A percentile compares a stretch with the other conserved stretches of the same genome.
phyloP scores from a whole-genome alignment of 2,888 invertebrate species.

The Eudemis profundana region DNA sequence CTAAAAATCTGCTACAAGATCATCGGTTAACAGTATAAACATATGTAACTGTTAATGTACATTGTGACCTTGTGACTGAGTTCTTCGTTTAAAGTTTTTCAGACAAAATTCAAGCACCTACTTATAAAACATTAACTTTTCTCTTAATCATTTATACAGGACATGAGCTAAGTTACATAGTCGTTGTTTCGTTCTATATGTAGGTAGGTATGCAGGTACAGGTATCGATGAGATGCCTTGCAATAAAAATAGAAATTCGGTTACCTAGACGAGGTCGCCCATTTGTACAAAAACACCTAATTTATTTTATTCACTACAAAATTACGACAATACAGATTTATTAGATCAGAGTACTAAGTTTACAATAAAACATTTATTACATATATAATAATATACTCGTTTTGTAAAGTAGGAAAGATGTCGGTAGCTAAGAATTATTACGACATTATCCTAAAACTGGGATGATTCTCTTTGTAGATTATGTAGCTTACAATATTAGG shows the following conservation, averaged over 20 bases:
- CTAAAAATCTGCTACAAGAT: too few relatives aligned
- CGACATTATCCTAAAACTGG: slow-evolving; percentile 73
- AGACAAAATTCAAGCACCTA: slow-evolving; percentile 53
- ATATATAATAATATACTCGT: slow-evolving; percentile 69
- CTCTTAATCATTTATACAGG: slow-evolving; percentile 29
- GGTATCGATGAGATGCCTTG: slow-evolving; percentile 57
- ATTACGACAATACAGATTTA: slow-evolving; percentile 80
- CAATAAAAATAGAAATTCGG: slow-evolving; percentile 81
- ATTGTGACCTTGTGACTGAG: not conserved
- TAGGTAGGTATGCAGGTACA: slow-evolving; percentile 45
- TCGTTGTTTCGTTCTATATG: slow-evolving; percentile 38
- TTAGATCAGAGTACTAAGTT: slow-evolving; percentile 79
- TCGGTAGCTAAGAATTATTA: slow-evolving; percentile 76
- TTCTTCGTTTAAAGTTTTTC: slow-evolving; percentile 54
- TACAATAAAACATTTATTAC: slow-evolving; percentile 83
- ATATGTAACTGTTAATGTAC: not conserved
- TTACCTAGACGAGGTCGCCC: slow-evolving; percentile 83
- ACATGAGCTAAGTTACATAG: slow-evolving; percentile 29
- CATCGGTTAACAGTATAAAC: too few relatives aligned
- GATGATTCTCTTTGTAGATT: slow-evolving; percentile 61
- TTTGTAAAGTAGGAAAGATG: slow-evolving; percentile 70
- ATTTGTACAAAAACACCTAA: slow-evolving; percentile 82
- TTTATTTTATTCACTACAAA: slow-evolving; percentile 65
- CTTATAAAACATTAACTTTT: slow-evolving; percentile 28
- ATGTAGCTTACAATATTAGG: slow-evolving; percentile 53